Percentiles rank a stretch among this genome's conserved stretches.
Evolutionary conservation across 2,113 vertebrate genomes (phyloP).

Genomic region (Anhinga rufa): DNA sequence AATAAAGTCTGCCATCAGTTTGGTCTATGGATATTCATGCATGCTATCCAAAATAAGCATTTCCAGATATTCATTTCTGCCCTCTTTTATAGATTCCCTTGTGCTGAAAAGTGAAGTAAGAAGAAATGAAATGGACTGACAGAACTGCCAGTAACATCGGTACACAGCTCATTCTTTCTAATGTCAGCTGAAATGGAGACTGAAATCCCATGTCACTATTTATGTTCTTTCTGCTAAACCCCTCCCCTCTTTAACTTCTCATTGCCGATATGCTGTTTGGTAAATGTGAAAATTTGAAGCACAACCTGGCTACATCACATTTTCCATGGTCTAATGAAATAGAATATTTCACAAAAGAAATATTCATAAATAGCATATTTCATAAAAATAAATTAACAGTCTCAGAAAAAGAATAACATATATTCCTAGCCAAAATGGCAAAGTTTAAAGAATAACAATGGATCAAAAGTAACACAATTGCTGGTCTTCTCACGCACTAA

Average conservation of each 20-base stretch:
- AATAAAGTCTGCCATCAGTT: conserved; percentile 23
- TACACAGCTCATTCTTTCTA: background rate
- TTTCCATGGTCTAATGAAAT: background rate
- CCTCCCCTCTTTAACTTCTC: background rate
- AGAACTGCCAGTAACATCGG: background rate
- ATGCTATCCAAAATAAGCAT: conserved; percentile 34
- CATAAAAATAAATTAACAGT: background rate
- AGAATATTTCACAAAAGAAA: background rate
- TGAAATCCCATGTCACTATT: background rate
- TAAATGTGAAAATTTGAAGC: background rate
- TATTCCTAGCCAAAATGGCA: background rate
- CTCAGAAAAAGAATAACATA: background rate
- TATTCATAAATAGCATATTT: background rate
- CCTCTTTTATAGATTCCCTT: background rate
- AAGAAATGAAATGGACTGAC: background rate
- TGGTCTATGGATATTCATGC: conserved; percentile 21
- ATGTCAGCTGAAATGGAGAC: background rate
- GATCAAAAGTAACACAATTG: background rate
- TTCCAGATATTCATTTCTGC: conserved; percentile 2
- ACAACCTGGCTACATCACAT: background rate
- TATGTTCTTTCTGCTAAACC: background rate
- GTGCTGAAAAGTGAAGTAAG: background rate
- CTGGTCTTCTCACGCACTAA: background rate
- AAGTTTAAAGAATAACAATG: background rate
- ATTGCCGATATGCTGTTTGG: background rate